Percentiles rank a stretch among this genome's conserved stretches.
These are phyloP conservation scores for Musca vetustissima DNA, from an alignment of 1,140 invertebrate species.

Conservation along the genomic window DNA sequence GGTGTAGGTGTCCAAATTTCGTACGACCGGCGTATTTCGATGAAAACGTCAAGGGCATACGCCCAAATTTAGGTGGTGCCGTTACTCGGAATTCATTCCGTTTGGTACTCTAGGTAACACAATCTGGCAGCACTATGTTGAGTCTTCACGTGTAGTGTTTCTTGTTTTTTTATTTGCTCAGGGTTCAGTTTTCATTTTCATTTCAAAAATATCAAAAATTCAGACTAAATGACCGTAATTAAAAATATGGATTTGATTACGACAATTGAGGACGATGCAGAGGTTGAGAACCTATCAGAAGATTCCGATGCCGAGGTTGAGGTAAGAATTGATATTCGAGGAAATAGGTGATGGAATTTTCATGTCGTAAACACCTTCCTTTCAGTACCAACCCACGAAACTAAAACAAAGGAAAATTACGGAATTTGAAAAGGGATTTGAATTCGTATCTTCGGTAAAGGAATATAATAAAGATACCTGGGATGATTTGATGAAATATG, in stretches of 20 bases:
- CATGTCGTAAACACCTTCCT: background rate
- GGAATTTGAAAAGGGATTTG: conserved; percentile 74
- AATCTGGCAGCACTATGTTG: too few relatives aligned
- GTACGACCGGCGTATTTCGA: too few relatives aligned
- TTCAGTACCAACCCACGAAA: conserved; percentile 77
- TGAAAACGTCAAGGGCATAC: too few relatives aligned
- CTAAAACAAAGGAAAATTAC: conserved; percentile 70
- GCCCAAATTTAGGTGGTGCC: too few relatives aligned
- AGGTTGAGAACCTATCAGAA: conserved; percentile 76
- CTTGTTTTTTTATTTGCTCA: too few relatives aligned
- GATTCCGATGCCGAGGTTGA: conserved; percentile 81
- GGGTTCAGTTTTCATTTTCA: too few relatives aligned
- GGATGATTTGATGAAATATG: conserved; percentile 82
- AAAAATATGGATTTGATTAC: conserved; percentile 56
- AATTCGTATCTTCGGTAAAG: conserved; percentile 70
- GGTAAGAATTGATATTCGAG: conserved; percentile 57
- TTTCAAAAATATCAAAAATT: background rate
- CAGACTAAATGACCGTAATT: conserved; percentile 46
- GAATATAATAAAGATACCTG: conserved; percentile 83
- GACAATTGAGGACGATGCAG: conserved; percentile 78
- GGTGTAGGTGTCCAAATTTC: too few relatives aligned
- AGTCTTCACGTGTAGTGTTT: too few relatives aligned
- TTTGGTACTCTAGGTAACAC: too few relatives aligned
- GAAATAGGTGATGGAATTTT: conserved; percentile 18
- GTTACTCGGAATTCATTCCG: too few relatives aligned